phyloP scores from a whole-genome alignment of 2,797 vertebrate species.

The Thaleichthys pacificus region DNA sequence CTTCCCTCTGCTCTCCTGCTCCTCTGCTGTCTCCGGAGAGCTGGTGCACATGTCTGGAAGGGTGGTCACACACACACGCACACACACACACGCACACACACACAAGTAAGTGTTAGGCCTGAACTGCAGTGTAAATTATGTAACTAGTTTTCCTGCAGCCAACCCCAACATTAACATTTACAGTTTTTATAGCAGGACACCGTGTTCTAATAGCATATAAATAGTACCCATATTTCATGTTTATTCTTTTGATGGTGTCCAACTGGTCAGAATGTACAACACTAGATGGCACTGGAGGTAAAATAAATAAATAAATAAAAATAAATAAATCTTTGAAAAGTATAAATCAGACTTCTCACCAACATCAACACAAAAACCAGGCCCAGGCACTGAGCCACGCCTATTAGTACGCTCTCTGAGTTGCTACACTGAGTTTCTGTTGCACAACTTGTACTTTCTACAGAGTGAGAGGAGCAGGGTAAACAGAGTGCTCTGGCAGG shows the following conservation, averaged over 20 bases:
- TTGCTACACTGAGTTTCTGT: slow-evolving; percentile 35
- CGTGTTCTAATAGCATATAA: too few relatives aligned
- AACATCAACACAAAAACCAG: too few relatives aligned
- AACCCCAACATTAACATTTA: too few relatives aligned
- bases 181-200: too few relatives aligned
- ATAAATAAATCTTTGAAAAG: neutral
- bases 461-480: slow-evolving; percentile 41
- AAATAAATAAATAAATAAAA: neutral
- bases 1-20: slow-evolving; percentile 84
- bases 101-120: neutral
- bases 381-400: slow-evolving; percentile 13
- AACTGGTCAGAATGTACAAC: slow-evolving; percentile 13
- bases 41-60: slow-evolving; percentile 79
- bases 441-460: slow-evolving; percentile 46
- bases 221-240: neutral
- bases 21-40: slow-evolving; percentile 72
- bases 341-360: neutral
- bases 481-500: slow-evolving; percentile 27
- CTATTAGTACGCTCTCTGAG: slow-evolving; percentile 16
- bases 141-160: too few relatives aligned
- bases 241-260: neutral
- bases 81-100: slow-evolving; percentile 17
- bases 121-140: too few relatives aligned
- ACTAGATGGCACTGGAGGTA: slow-evolving; percentile 30
- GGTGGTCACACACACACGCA: slow-evolving; percentile 17